These are phyloP conservation scores for Ophioninae sp. DNA, from an alignment of 2,888 invertebrate species.

Conservation along the genomic window DNA sequence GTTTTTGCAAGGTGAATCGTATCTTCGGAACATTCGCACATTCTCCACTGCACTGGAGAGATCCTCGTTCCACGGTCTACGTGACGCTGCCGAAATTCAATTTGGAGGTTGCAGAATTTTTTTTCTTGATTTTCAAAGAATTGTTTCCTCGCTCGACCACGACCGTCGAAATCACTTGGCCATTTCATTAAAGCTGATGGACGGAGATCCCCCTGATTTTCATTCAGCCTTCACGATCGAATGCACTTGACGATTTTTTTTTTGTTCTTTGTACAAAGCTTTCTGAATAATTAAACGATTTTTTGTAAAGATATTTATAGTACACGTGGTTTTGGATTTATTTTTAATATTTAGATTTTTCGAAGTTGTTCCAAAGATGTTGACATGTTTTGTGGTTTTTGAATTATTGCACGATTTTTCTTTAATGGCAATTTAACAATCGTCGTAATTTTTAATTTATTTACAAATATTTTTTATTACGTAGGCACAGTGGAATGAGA, in stretches of 20 bases:
- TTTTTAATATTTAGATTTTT: too few relatives aligned
- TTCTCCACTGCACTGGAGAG: slow-evolving; percentile 30
- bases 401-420: too few relatives aligned
- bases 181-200: slow-evolving; percentile 43
- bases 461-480: too few relatives aligned
- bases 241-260: slow-evolving; percentile 9
- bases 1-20: slow-evolving; percentile 70
- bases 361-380: too few relatives aligned
- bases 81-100: slow-evolving; percentile 51
- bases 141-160: slow-evolving; percentile 18
- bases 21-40: slow-evolving; percentile 69
- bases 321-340: too few relatives aligned
- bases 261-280: too few relatives aligned
- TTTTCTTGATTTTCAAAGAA: slow-evolving; percentile 8
- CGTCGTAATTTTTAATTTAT: too few relatives aligned
- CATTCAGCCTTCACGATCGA: slow-evolving; percentile 40
- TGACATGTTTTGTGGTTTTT: too few relatives aligned
- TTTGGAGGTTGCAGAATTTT: slow-evolving; percentile 23
- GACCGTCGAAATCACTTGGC: slow-evolving; percentile 28
- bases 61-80: slow-evolving; percentile 52
- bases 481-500: too few relatives aligned
- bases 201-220: slow-evolving; percentile 30
- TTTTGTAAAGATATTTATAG: too few relatives aligned
- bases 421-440: too few relatives aligned
- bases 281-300: too few relatives aligned